These are phyloP conservation scores for Tillus elongatus DNA, from an alignment of 2,888 invertebrate genomes.

Conservation along the genomic window DNA sequence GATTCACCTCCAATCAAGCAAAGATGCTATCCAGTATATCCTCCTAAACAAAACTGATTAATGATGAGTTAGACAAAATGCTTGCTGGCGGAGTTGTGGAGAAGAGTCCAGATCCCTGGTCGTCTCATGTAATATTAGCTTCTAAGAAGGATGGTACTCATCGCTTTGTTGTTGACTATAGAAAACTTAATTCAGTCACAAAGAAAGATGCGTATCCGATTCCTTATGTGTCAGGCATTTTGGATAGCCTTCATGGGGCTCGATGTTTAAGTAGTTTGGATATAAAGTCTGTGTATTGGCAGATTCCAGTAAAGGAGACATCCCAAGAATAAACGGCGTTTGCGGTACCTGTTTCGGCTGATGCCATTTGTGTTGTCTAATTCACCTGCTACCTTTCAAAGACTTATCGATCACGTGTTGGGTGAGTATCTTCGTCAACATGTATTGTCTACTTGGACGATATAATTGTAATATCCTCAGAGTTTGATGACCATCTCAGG, in stretches of 20 bases:
- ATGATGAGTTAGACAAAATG: constrained; percentile 29
- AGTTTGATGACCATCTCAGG: constrained; percentile 21
- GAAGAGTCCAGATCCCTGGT: constrained; percentile 25
- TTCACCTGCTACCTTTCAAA: constrained; percentile 28
- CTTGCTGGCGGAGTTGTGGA: constrained; percentile 24
- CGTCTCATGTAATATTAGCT: constrained; percentile 25
- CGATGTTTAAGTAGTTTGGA: constrained; percentile 30
- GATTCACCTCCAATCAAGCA: constrained; percentile 14
- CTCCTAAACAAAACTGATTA: constrained; percentile 14
- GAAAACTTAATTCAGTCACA: constrained; percentile 28
- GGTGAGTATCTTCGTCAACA: constrained; percentile 21
- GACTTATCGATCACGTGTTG: constrained; percentile 25
- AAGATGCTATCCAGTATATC: constrained; percentile 16
- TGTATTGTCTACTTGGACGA: constrained; percentile 23
- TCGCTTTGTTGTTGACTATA: constrained; percentile 28
- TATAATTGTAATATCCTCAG: constrained; percentile 19
- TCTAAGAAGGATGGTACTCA: constrained; percentile 23
- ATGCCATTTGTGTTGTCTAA: constrained; percentile 29
- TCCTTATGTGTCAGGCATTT: constrained; percentile 25
- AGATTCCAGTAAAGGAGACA: constrained; percentile 23
- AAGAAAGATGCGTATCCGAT: constrained; percentile 29
- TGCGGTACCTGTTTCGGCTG: constrained; percentile 28
- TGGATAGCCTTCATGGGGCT: constrained; percentile 26
- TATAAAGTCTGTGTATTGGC: constrained; percentile 25
- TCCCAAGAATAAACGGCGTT: constrained; percentile 27